Conservation (phyloP, 1,140 invertebrate genomes). For the Gryon sp. region DNA sequence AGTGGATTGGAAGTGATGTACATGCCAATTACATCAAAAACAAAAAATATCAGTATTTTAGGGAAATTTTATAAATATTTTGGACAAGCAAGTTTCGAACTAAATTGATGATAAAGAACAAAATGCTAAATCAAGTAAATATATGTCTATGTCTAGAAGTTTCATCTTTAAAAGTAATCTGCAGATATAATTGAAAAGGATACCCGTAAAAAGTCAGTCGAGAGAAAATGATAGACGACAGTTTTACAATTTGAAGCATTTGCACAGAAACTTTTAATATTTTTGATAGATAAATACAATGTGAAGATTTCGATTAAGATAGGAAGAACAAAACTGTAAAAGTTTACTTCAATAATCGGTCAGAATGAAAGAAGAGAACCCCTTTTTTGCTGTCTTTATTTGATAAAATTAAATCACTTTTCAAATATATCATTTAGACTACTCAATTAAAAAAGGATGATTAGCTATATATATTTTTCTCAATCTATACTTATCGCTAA, state of each 20-base stretch:
- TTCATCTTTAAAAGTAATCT: slow-evolving; percentile 35
- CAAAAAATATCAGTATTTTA: slow-evolving; percentile 47
- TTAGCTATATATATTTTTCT: slow-evolving; percentile 31
- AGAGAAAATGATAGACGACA: slow-evolving; percentile 1
- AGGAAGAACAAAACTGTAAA: slow-evolving; percentile 8
- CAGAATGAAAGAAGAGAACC: neutral
- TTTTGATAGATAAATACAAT: slow-evolving; percentile 33
- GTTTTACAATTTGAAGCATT: slow-evolving; percentile 8
- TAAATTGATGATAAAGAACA: too few relatives aligned
- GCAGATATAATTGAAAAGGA: slow-evolving; percentile 33
- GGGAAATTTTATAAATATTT: slow-evolving; percentile 50
- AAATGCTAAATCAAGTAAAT: neutral
- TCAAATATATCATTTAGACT: slow-evolving; percentile 37
- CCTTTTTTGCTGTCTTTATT: neutral
- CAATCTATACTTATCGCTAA: neutral
- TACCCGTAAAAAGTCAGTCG: slow-evolving; percentile 1
- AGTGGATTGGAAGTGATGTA: slow-evolving; percentile 25
- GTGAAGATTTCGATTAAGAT: slow-evolving; percentile 18
- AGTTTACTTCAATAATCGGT: neutral
- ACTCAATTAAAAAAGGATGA: slow-evolving; percentile 9
- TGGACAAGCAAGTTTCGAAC: slow-evolving; percentile 35
- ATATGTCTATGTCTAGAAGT: neutral
- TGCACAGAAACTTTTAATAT: slow-evolving; percentile 32
- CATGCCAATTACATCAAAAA: slow-evolving; percentile 1
- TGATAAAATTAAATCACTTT: slow-evolving; percentile 12